Percentiles rank a stretch among this genome's conserved stretches.
These are phyloP conservation scores for Sarcophilus harrisii DNA, from an alignment of 2,797 vertebrate species.

Conservation along the genomic window DNA sequence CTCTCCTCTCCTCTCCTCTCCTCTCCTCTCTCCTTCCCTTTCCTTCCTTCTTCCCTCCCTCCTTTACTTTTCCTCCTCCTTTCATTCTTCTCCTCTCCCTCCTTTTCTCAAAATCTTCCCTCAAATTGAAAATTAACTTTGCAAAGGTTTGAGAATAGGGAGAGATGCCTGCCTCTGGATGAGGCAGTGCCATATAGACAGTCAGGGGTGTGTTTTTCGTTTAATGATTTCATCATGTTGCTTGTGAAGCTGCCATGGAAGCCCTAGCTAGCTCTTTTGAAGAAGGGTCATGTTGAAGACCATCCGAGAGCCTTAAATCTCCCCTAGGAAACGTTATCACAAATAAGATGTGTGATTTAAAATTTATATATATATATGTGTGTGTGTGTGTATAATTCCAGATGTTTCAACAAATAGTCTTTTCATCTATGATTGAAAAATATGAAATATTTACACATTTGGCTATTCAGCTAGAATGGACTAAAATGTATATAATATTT, in stretches of 20 bases:
- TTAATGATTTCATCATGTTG: conserved; percentile 55
- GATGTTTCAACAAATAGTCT: background rate
- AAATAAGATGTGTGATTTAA: conserved; percentile 53
- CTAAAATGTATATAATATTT: background rate
- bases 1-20: background rate
- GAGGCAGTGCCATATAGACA: conserved; percentile 37
- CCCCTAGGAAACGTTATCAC: conserved; percentile 60
- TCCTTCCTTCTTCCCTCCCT: background rate
- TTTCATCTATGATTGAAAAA: background rate
- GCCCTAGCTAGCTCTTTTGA: conserved; percentile 63
- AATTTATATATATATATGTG: no score
- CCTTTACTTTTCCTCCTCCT: background rate
- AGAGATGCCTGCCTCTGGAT: conserved; percentile 17
- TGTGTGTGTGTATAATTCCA: background rate
- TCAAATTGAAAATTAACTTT: conserved; percentile 69
- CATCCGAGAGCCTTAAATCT: conserved; percentile 40
- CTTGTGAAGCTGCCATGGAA: conserved; percentile 58
- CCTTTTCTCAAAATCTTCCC: conserved; percentile 41
- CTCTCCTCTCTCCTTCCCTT: background rate
- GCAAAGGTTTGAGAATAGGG: conserved; percentile 8
- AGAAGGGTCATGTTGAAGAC: conserved; percentile 58
- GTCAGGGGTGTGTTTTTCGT: conserved; percentile 43
- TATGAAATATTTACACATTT: background rate
- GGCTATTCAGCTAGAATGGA: background rate
- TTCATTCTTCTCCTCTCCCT: conserved; percentile 22